These are phyloP conservation scores for Orchestia grillus DNA, from an alignment of 1,140 invertebrate genomes.

Conservation along the genomic window DNA sequence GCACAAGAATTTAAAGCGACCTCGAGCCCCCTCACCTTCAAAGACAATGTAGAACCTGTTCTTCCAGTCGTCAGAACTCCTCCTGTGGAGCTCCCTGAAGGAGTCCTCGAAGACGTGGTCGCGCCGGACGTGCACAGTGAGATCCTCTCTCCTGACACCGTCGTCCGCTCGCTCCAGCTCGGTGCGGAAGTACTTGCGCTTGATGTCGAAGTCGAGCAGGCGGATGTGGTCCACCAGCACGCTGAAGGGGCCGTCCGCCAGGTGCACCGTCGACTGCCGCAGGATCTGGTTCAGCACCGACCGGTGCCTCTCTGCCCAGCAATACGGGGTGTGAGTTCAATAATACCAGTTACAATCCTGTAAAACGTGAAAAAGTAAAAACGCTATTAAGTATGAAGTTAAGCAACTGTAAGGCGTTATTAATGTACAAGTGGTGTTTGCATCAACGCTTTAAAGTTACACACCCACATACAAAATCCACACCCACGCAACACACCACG, in stretches of 20 bases:
- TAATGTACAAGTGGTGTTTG: too few species aligned
- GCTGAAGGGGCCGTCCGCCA: slow-evolving; percentile 90
- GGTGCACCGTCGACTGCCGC: slow-evolving; percentile 85
- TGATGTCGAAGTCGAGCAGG: slow-evolving; percentile 93
- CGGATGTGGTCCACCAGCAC: slow-evolving; percentile 91
- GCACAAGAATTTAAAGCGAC: neutral
- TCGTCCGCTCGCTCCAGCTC: slow-evolving; percentile 87
- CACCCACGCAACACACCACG: too few species aligned
- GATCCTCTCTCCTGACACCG: slow-evolving; percentile 86
- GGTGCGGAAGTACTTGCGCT: slow-evolving; percentile 89
- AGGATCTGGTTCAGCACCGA: slow-evolving; percentile 94
- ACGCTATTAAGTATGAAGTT: neutral
- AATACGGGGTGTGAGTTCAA: neutral
- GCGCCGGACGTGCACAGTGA: slow-evolving; percentile 89
- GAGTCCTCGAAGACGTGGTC: slow-evolving; percentile 93
- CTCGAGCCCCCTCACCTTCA: slow-evolving; percentile 88
- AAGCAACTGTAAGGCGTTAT: neutral
- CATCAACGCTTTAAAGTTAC: too few species aligned
- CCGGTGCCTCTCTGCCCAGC: slow-evolving; percentile 82
- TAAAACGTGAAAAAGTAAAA: neutral
- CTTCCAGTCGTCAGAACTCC: slow-evolving; percentile 92
- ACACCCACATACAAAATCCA: too few species aligned
- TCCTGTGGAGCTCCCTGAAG: slow-evolving; percentile 88
- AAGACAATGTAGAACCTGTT: slow-evolving; percentile 95
- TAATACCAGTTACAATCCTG: neutral